These are phyloP conservation scores for Ptychoptera albimana DNA, from an alignment of 2,888 invertebrate species.

Conservation along the genomic window DNA sequence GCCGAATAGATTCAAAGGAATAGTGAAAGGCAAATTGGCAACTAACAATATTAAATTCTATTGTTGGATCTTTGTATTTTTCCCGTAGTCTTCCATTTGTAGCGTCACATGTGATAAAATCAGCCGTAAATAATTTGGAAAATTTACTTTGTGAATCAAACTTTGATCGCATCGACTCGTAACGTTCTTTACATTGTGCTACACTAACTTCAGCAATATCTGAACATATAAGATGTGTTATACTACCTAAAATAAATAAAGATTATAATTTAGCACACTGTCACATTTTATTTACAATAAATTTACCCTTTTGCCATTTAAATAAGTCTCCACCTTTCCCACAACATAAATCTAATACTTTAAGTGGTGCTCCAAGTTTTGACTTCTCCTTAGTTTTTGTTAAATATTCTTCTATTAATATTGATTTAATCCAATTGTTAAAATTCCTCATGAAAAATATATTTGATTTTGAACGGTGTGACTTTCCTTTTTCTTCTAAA, in stretches of 20 bases:
- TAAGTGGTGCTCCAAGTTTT: conserved; percentile 46
- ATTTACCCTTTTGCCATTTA: conserved; percentile 75
- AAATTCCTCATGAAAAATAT: conserved; percentile 92
- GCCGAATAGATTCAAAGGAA: conserved; percentile 73
- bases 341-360: conserved; percentile 86
- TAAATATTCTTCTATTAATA: conserved; percentile 73
- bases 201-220: conserved; percentile 90
- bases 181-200: conserved; percentile 75
- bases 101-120: conserved; percentile 85
- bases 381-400: conserved; percentile 46
- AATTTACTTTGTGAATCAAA: conserved; percentile 16
- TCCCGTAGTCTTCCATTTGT: conserved; percentile 66
- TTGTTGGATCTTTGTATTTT: conserved; percentile 59
- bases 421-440: conserved; percentile 98
- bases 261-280: not conserved
- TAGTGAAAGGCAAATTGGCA: conserved; percentile 99
- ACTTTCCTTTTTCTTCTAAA: conserved; percentile 65
- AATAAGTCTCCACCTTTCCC: conserved; percentile 97
- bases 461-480: conserved; percentile 67
- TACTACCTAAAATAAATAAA: conserved; percentile 23
- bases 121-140: conserved; percentile 55
- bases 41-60: conserved; percentile 76
- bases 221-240: conserved; percentile 71
- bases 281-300: not conserved
- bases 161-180: conserved; percentile 44